Percentiles rank a stretch among this genome's conserved stretches.
phyloP scores from a whole-genome alignment of 2,797 vertebrate species.

The Anguilla pacifica region DNA sequence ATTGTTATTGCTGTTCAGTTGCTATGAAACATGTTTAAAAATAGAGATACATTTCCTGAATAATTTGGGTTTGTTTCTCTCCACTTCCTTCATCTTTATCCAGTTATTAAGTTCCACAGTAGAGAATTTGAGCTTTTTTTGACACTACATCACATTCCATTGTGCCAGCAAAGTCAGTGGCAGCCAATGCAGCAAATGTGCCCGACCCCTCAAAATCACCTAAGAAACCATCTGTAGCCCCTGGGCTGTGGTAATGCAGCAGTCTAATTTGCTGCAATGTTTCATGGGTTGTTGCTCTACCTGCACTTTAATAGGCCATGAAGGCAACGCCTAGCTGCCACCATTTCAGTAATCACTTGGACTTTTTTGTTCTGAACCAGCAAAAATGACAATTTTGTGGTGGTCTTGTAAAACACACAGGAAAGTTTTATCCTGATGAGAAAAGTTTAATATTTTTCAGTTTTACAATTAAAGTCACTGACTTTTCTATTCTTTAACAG shows the following conservation, averaged over 20 bases:
- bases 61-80: background rate
- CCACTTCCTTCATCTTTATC: background rate
- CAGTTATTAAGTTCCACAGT: background rate
- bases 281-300: background rate
- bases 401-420: background rate
- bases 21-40: constrained; percentile 18
- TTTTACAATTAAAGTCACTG: background rate
- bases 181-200: background rate
- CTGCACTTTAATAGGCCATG: background rate
- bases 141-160: background rate
- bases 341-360: background rate
- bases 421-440: background rate
- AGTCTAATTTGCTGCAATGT: background rate
- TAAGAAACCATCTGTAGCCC: background rate
- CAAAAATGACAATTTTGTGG: background rate
- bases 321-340: background rate
- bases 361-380: background rate
- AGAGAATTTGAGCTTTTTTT: background rate
- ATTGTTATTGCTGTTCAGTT: background rate
- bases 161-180: background rate
- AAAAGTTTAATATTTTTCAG: background rate
- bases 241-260: background rate
- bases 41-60: background rate
- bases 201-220: background rate
- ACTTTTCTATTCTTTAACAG: background rate